Base-by-base conservation (phyloP, 2,888 invertebrate species). In the Operophtera brumata region DNA sequence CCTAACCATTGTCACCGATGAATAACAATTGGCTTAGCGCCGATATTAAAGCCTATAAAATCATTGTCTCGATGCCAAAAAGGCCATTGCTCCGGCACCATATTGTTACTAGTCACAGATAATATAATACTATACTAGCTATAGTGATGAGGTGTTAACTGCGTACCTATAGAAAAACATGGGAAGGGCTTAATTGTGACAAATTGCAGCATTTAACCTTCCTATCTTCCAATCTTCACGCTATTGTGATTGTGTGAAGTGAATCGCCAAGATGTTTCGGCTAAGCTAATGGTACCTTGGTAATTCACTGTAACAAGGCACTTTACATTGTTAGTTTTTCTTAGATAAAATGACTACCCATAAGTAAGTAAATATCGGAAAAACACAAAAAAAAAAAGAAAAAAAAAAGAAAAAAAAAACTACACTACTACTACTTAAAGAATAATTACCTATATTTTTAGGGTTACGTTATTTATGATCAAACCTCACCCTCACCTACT, bases 161-260 rank as follows among this genome's bases (percentile, higher is more conserved):
- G 54, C 36, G 42, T 47, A 28, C 28, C 28, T 34, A 34, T 34
- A 56, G 48, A 64, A 53, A 62, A 58, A 64, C 58, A 55, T 60
- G 50, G 54, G 60, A 63, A 56, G 48, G 40, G 45, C 57, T 45
- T 65, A 70, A 77, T 72, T 71, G 71, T 73, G 77, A 75, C 75
- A 78, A 76, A 77, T 75, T 67, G 65, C 58, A 52, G 62, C 58
- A 57, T 51, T n/a, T 35, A 61, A 59, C 62, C 57, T 40, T 49
- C 45, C 8, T 58, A 65, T 61, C 62, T 62, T 57, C 55, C 56
- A 64, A 69, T 70, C 69, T 69, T 59, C 61, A 57, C 57, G 55
- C 63, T 60, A 72, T 74, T 76, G 73, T 77, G 55, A 71, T 75
- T 75, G 72, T 76, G 54, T 51, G 59, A 66, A 69, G 54, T 51